These are phyloP conservation scores for Piscicola geometra DNA, from an alignment of 2,888 invertebrate genomes.

Conservation along the genomic window DNA sequence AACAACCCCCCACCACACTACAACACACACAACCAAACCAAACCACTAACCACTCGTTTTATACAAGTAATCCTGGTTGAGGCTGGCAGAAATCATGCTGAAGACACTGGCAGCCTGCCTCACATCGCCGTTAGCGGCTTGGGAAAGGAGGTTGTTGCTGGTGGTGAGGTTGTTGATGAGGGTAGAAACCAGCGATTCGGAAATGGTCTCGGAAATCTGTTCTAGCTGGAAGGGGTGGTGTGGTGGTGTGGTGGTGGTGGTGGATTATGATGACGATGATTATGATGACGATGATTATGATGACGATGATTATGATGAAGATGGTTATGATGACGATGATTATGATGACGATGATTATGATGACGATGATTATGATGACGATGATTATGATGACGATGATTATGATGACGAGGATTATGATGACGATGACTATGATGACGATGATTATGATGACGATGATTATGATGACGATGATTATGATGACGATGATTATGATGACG, in stretches of 20 bases:
- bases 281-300: no score
- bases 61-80: conserved; percentile 26
- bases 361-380: no score
- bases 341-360: no score
- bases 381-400: no score
- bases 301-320: no score
- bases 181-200: conserved; percentile 34
- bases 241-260: background rate
- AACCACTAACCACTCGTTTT: conserved; percentile 13
- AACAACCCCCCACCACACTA: background rate
- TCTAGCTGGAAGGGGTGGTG: conserved; percentile 39
- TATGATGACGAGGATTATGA: no score
- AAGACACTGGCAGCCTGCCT: conserved; percentile 11
- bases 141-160: conserved; percentile 22
- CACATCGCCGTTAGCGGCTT: conserved; percentile 31
- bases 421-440: no score
- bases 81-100: conserved; percentile 15
- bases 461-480: no score
- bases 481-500: no score
- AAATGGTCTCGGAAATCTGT: conserved; percentile 18
- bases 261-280: background rate
- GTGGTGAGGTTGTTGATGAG: conserved; percentile 32
- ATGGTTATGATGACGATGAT: no score
- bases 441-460: no score
- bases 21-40: background rate